Evolutionary conservation across 2,888 invertebrate genomes (phyloP).

Genomic region (Epinotia bilunana): DNA sequence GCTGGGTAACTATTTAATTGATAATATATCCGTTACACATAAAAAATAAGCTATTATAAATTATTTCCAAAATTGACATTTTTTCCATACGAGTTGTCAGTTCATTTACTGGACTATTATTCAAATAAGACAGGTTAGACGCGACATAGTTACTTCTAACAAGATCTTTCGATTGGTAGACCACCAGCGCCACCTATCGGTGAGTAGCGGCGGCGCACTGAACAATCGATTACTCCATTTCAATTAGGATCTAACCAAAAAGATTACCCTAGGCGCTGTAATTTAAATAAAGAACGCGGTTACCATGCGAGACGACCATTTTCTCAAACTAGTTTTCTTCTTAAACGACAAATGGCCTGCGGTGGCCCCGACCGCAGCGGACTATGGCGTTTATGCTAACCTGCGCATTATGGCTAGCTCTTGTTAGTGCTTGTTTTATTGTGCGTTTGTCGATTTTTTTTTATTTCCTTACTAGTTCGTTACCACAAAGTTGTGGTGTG

Average conservation of each 20-base stretch:
- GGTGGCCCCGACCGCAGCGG: slow-evolving; percentile 56
- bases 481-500: slow-evolving; percentile 49
- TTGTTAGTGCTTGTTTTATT: slow-evolving; percentile 72
- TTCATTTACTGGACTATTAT: too few species aligned
- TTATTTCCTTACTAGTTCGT: slow-evolving; percentile 60
- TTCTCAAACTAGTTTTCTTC: slow-evolving; percentile 54
- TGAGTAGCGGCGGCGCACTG: slow-evolving; percentile 64
- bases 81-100: too few species aligned
- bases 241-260: slow-evolving; percentile 53
- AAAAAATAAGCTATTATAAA: too few species aligned
- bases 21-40: too few species aligned
- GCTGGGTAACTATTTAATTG: too few species aligned
- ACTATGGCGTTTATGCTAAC: slow-evolving; percentile 49
- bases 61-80: too few species aligned
- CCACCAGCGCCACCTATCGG: slow-evolving; percentile 71
- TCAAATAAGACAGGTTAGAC: background rate
- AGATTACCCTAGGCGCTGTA: slow-evolving; percentile 58
- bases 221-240: slow-evolving; percentile 64
- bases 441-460: slow-evolving; percentile 57
- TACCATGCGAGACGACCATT: slow-evolving; percentile 47
- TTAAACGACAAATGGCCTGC: slow-evolving; percentile 57
- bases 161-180: slow-evolving; percentile 22
- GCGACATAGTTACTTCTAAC: background rate
- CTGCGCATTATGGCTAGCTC: slow-evolving; percentile 57
- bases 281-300: slow-evolving; percentile 59